Base-by-base conservation (phyloP, 2,797 vertebrate species). In the Hippopotamyrus pictus region DNA sequence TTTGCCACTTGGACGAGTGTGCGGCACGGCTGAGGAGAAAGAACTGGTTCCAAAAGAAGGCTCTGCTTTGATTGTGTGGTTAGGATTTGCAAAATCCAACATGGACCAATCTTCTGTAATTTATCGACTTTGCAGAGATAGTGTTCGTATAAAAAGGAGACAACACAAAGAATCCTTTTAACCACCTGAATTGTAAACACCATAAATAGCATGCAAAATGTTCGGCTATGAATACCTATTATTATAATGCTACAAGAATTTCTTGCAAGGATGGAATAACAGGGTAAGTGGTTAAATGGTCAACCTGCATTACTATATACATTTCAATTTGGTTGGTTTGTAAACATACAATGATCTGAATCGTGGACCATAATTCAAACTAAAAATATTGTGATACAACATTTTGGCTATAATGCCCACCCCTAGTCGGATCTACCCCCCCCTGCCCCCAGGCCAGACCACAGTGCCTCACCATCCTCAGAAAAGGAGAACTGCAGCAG, bases 401-500 rank as follows among this genome's bases (percentile, higher is more conserved):
- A 53, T 53, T 53, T 54, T 54, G 17, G 53, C 14, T 14, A 53
- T 53, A 17, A 53, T 17, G 17, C 53, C 53, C 53, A 19, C 12
- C 2, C 22, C 62, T 22, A 12, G 62, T 29, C 2, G 11, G 22
- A 65, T 22, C 1, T 9, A 9, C n/a, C n/a, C 12, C 11, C 12
- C 11, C 1, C 54, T n/a, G n/a, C 19, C 3, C 29, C 33, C 5
- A 0, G 19, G 12, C 8, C 37, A n/a, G 53, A 82, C 6, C 22
- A 25, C 9, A 2, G 1, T 9, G 87, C 84, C 96, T 94, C 91
- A 99, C 99, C 99, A 85, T 99, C 99, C 93, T 99, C 98, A 84
- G 98, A 99, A 91, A 99, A 99, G 0, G 97, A 98, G 93, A 99
- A 99, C 90, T 99, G 98, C 4, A 99, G 96, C 91, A 99, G 94